These are phyloP conservation scores for Chirona hameri DNA, from an alignment of 2,888 invertebrate species.

Conservation along the genomic window DNA sequence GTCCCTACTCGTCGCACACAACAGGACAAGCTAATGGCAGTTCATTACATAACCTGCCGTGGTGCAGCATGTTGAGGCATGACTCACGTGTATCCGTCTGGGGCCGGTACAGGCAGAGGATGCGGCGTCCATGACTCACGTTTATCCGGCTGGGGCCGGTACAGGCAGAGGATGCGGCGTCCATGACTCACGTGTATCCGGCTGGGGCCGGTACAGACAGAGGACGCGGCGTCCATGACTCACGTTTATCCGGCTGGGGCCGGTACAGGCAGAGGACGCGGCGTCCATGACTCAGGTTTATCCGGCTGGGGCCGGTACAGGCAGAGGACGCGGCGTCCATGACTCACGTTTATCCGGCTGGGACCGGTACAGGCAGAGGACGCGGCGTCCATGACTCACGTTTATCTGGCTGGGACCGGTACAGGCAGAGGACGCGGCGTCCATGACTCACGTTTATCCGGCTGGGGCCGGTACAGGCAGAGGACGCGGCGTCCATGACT, in stretches of 20 bases:
- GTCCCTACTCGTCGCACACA: no score
- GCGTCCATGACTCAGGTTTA: constrained; percentile 42
- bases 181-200: constrained; percentile 37
- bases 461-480: constrained; percentile 45
- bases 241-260: constrained; percentile 40
- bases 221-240: constrained; percentile 45
- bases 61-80: no score
- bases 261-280: constrained; percentile 46
- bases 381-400: constrained; percentile 42
- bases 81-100: constrained; percentile 37
- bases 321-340: constrained; percentile 45
- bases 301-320: constrained; percentile 44
- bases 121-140: constrained; percentile 42
- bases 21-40: no score
- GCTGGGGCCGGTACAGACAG: constrained; percentile 45
- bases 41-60: no score
- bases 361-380: constrained; percentile 46
- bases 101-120: constrained; percentile 46
- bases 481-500: constrained; percentile 45
- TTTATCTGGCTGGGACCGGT: constrained; percentile 41
- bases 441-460: constrained; percentile 37
- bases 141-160: constrained; percentile 42
- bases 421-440: constrained; percentile 46
- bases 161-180: constrained; percentile 46
- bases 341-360: constrained; percentile 37